Base-by-base conservation (phyloP, 2,113 vertebrate genomes). In the Petrocephalus zakoni region DNA sequence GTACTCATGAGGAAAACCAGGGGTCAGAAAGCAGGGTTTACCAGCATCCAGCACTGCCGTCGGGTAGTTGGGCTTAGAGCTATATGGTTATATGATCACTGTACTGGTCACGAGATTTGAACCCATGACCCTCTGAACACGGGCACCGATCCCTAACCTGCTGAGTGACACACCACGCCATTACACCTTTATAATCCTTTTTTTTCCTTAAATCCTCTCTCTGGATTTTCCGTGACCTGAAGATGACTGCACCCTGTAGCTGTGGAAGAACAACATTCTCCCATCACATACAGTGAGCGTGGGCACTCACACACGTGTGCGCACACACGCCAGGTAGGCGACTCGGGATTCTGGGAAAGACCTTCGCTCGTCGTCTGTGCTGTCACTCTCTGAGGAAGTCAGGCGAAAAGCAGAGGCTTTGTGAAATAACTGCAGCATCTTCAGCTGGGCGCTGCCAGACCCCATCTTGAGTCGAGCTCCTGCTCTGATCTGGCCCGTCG, bases 311-410 rank as follows among this genome's bases (percentile, higher is more conserved):
- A 88, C 19, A 13, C 34, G 37, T 53, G 58, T 68, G 61, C 89
- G 51, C 86, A 68, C 68, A 85, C 51, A 55, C 37, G 42, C 51
- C 87, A 72, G 21, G 64, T n/a, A 83, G 52, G 83, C n/a, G 83
- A 21, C 22, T 85, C 82, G 11, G 49, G n/a, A 29, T 47, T 85
- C 49, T 85, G 84, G 46, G 19, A 53, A 85, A 85, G 47, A 55
- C 84, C n/a, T 8, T 85, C 4, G 13, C 5, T 81, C 22, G 42
- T 81, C 64, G 25, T 88, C 6, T 52, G 10, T 51, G 22, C 81
- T 55, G 49, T 83, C 72, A 88, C 19, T 83, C 34, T 83, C 34
- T 37, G 2, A 11, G 75, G 72, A 88, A 53, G 55, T 88, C 51
- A 34, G 19, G 87, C 9, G 75, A n/a, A 47, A 13, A 34, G 21